These are phyloP conservation scores for Apus apus DNA, from an alignment of 2,113 vertebrate species.

Conservation along the genomic window DNA sequence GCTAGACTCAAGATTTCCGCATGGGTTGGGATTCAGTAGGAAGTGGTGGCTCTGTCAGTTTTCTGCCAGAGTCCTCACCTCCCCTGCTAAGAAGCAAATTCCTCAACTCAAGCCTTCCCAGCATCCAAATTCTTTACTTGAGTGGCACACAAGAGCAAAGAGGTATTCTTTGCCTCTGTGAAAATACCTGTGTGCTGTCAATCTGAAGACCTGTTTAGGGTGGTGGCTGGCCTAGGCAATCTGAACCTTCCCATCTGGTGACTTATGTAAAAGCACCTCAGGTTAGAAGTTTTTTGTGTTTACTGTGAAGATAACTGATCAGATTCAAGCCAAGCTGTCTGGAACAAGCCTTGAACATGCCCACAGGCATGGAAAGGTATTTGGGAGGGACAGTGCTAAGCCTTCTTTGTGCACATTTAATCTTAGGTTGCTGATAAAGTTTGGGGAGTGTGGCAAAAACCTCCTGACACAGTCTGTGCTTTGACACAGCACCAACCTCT, in stretches of 20 bases:
- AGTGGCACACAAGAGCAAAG: background rate
- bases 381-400: slow-evolving; percentile 29
- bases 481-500: background rate
- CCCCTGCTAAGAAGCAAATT: background rate
- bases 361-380: slow-evolving; percentile 28
- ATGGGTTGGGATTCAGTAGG: background rate
- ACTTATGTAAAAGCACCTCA: background rate
- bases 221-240: background rate
- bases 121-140: background rate
- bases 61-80: background rate
- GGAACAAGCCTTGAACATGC: slow-evolving; percentile 38
- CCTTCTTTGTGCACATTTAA: background rate
- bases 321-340: background rate
- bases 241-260: background rate
- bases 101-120: background rate
- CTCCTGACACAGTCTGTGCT: background rate
- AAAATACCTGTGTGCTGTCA: background rate
- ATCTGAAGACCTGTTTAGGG: background rate
- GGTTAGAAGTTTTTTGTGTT: background rate
- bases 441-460: background rate
- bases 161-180: background rate
- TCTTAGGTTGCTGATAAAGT: background rate
- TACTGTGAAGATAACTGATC: slow-evolving; percentile 27
- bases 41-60: background rate
- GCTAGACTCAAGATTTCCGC: background rate